Conservation (phyloP, 2,113 vertebrate species). For the Taurulus bubalis region DNA sequence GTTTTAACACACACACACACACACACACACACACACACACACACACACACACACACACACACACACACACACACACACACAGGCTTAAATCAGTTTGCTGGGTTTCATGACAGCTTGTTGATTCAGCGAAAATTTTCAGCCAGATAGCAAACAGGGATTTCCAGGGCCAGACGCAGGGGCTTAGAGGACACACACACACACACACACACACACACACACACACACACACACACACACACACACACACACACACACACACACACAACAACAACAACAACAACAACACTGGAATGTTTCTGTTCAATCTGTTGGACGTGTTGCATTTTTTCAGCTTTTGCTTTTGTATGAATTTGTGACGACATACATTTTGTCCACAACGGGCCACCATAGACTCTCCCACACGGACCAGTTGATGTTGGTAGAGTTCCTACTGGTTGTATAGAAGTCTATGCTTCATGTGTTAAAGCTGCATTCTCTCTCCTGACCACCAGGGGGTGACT, state of each 20-base stretch:
- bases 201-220: constrained; percentile 4
- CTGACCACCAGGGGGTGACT: too few species aligned
- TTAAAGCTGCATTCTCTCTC: too few species aligned
- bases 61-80: constrained; percentile 23
- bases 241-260: constrained; percentile 12
- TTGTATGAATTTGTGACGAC: not conserved
- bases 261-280: too few species aligned
- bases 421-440: not conserved
- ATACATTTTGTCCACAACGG: not conserved
- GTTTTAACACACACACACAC: constrained; percentile 12
- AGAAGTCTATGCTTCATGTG: too few species aligned
- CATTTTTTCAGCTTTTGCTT: not conserved
- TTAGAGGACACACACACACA: constrained; percentile 8
- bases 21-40: constrained; percentile 9
- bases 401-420: not conserved
- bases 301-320: not conserved
- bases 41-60: constrained; percentile 21
- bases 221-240: constrained; percentile 1
- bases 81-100: constrained; percentile 41
- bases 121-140: constrained; percentile 40
- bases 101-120: constrained; percentile 37
- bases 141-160: constrained; percentile 28
- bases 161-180: constrained; percentile 34
- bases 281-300: not conserved
- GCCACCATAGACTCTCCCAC: not conserved